Evolutionary conservation across 1,140 invertebrate species (phyloP), one percentile per base, ranked within the genome.

Genomic region (Cydia splendana): DNA sequence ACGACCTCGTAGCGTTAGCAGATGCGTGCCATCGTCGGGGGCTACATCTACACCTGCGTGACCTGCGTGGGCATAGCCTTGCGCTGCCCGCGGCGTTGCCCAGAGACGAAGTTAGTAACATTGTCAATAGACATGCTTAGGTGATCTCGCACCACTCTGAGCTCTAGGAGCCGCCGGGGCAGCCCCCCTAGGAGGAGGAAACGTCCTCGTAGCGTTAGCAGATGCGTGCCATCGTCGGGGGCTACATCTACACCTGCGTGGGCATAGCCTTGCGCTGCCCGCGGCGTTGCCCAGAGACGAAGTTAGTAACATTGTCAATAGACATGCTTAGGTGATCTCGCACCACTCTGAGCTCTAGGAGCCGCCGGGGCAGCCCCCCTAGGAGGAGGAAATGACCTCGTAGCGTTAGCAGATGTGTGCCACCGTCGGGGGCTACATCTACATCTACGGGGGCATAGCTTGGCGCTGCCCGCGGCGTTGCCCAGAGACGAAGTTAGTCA

Each of bases 11-110:
- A 0, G 91, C 95, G 48, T 90, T 98, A 7, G 95, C 96, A 53
- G 96, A 97, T 81, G 94, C 98, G 28, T 98, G 97, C 90, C 95
- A 95, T 80, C 94, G 95, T 65, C 94, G 97, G 78, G 95, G 96
- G 81, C 95, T 98, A 62, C 98, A 98, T 96, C 92, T 98, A 1
- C 98, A n/a, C n/a, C n/a, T n/a, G n/a, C n/a, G n/a, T n/a, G n/a
- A 99, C 93, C 92, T 98, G 3, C 95, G 97, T 78, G 98, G 98
- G 28, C 97, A 98, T 85, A 95, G 95, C 38, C 88, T 98, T 62
- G 96, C 97, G 6, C 94, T 96, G 5, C 92, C 97, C 9, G 95
- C 95, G 0, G 93, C 93, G 51, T 82, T 82, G 13, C 81, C 78
- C 0, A 81, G 80, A n/a, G 85, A 91, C 57, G 84, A 92, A 84